A percentile compares a stretch with the other conserved stretches of the same genome.
Evolutionary conservation across 2,888 invertebrate genomes (phyloP).

Genomic region (Xestia rhomboidea): DNA sequence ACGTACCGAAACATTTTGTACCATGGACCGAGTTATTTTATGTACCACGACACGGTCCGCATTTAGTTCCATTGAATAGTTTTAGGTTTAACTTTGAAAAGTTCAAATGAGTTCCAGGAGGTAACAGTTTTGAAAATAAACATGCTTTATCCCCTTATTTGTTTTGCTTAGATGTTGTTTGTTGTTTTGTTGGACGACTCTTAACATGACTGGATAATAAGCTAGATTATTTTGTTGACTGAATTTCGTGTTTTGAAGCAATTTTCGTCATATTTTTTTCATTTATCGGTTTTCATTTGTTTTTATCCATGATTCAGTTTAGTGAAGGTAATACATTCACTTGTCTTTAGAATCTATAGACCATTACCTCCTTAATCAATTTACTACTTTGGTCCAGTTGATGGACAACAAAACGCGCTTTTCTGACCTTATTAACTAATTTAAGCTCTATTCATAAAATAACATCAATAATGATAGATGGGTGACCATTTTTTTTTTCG

Average conservation of each 20-base stretch:
- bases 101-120: constrained; percentile 63
- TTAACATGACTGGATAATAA: constrained; percentile 15
- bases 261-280: fast-evolving
- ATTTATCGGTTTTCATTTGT: background rate
- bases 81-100: constrained; percentile 60
- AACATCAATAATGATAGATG: no score
- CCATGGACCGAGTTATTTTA: constrained; percentile 8
- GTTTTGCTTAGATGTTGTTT: constrained; percentile 38
- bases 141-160: constrained; percentile 57
- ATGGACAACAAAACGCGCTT: no score
- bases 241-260: background rate
- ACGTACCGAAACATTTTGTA: constrained; percentile 7
- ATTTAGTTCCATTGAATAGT: constrained; percentile 63
- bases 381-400: no score
- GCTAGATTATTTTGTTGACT: constrained; percentile 6
- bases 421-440: no score
- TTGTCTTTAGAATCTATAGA: background rate
- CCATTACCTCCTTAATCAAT: background rate
- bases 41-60: constrained; percentile 5
- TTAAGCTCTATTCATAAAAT: background rate
- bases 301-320: background rate
- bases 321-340: background rate
- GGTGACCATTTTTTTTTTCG: no score
- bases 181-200: constrained; percentile 37
- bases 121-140: constrained; percentile 62